Percentiles rank a stretch among this genome's conserved stretches.
Conservation (phyloP, 2,113 vertebrate species). For the Pedetes capensis region DNA sequence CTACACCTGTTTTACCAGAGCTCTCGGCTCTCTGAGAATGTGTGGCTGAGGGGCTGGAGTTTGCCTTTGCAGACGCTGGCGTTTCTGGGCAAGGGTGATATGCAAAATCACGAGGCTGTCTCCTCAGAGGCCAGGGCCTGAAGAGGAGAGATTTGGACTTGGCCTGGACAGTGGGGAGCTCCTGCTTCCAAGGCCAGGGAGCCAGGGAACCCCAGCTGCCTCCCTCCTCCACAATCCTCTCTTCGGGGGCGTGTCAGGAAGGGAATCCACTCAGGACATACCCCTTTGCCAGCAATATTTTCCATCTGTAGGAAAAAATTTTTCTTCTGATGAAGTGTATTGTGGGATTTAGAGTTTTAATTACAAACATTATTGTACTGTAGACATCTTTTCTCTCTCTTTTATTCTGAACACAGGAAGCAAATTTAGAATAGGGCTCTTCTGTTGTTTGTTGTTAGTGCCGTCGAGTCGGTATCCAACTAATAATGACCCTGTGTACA, state of each 20-base stretch:
- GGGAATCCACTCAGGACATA: too few species aligned
- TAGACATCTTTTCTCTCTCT: background rate
- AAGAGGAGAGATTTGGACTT: background rate
- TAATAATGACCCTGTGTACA: too few species aligned
- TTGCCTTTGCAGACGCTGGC: background rate
- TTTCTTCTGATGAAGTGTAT: background rate
- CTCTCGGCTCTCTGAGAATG: background rate
- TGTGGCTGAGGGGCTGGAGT: accelerated
- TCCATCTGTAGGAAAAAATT: background rate
- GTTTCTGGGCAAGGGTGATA: background rate
- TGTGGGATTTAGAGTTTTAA: background rate
- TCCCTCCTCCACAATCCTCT: background rate
- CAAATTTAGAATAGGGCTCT: slow-evolving; percentile 19
- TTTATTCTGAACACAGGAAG: slow-evolving; percentile 45
- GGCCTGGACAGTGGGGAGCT: background rate
- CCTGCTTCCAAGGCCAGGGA: background rate
- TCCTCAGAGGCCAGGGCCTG: background rate
- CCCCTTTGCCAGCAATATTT: background rate
- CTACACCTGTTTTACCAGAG: accelerated
- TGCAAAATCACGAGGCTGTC: background rate
- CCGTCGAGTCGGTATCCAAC: too few species aligned
- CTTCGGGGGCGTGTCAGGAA: too few species aligned
- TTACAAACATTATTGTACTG: background rate
- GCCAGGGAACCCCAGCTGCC: background rate
- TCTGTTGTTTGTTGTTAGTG: too few species aligned